phyloP scores from a whole-genome alignment of 1,140 invertebrate genomes.

The Chrysomallon squamiferum region DNA sequence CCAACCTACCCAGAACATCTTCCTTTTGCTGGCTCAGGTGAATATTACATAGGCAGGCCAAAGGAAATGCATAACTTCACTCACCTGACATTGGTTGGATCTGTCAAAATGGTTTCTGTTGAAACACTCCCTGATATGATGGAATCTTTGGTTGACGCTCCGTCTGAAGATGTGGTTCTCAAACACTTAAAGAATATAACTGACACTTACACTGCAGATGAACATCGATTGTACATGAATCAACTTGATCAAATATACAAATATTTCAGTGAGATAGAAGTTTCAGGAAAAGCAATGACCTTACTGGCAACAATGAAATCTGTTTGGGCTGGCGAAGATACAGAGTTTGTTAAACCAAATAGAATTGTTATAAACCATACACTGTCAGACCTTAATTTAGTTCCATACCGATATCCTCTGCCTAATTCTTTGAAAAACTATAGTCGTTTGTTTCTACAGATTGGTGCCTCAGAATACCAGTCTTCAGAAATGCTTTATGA shows the following conservation, averaged over 20 bases:
- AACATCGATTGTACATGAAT: neutral
- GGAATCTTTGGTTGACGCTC: neutral
- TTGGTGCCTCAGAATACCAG: constrained; percentile 4
- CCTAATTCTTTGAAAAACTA: constrained; percentile 14
- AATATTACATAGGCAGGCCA: too few species aligned
- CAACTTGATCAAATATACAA: neutral
- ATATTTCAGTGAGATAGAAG: neutral
- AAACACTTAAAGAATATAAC: neutral
- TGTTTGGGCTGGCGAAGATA: constrained; percentile 26
- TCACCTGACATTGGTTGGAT: neutral
- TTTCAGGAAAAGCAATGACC: neutral
- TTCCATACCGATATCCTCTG: constrained; percentile 24
- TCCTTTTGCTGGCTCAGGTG: too few species aligned
- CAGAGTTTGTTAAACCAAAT: constrained; percentile 16
- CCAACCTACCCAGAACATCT: too few species aligned
- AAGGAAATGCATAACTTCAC: too few species aligned
- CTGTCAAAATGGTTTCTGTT: neutral
- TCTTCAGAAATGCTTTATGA: constrained; percentile 5
- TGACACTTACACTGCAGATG: neutral
- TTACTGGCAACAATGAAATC: neutral
- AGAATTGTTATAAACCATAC: constrained; percentile 7
- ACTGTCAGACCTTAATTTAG: constrained; percentile 12
- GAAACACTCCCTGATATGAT: neutral
- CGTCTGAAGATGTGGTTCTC: neutral
- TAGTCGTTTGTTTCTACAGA: constrained; percentile 4